These are phyloP conservation scores for Gerris lacustris DNA, from an alignment of 2,888 invertebrate genomes.

Conservation along the genomic window DNA sequence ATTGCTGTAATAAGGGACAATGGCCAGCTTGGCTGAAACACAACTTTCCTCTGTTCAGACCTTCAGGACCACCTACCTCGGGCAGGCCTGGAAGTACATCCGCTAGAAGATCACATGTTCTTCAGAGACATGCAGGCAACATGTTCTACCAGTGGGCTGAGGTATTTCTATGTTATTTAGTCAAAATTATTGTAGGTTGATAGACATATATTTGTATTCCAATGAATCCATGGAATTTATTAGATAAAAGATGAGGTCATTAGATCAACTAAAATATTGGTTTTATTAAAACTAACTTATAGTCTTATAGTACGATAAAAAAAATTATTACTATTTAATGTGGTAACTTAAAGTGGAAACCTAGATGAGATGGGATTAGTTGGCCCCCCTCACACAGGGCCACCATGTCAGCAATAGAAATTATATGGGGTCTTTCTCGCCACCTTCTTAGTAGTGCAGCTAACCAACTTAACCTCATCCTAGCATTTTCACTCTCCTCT, in stretches of 20 bases:
- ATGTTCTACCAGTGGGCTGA: slow-evolving; percentile 97
- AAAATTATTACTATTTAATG: too few relatives aligned
- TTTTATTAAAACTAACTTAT: too few relatives aligned
- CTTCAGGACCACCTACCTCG: slow-evolving; percentile 48
- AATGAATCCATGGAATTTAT: background rate
- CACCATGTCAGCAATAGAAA: too few relatives aligned
- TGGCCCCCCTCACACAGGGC: too few relatives aligned
- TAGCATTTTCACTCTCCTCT: too few relatives aligned
- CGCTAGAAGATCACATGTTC: slow-evolving; percentile 50
- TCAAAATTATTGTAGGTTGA: background rate
- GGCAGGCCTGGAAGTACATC: slow-evolving; percentile 43
- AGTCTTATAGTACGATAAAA: too few relatives aligned
- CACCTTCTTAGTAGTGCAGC: too few relatives aligned
- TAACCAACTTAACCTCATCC: too few relatives aligned
- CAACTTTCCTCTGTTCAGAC: slow-evolving; percentile 60
- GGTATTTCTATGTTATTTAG: slow-evolving; percentile 39
- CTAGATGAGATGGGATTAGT: too few relatives aligned
- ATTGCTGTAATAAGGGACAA: slow-evolving; percentile 93
- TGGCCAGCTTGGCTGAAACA: slow-evolving; percentile 98
- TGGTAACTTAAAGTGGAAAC: too few relatives aligned
- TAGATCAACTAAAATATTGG: background rate
- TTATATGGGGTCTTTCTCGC: too few relatives aligned
- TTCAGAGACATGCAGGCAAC: slow-evolving; percentile 86
- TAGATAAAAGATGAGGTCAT: background rate
- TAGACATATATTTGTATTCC: background rate